These are phyloP conservation scores for Peromyscus polionotus DNA, from an alignment of 2,113 vertebrate genomes.

Conservation along the genomic window DNA sequence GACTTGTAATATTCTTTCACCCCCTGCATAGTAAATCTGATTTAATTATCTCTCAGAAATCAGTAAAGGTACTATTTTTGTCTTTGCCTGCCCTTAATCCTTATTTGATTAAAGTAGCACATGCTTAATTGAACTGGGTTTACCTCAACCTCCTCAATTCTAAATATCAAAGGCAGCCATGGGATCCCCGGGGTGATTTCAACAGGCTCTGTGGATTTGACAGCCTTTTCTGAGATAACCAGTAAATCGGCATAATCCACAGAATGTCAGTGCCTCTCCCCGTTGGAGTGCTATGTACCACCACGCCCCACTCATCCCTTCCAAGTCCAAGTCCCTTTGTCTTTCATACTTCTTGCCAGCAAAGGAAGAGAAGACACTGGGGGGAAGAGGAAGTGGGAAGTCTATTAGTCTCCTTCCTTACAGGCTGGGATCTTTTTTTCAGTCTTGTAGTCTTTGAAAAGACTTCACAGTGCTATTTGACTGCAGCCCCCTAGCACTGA, in stretches of 20 bases:
- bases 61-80: constrained; percentile 72
- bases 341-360: background rate
- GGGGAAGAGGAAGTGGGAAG: background rate
- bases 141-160: constrained; percentile 67
- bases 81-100: constrained; percentile 77
- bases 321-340: background rate
- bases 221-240: constrained; percentile 16
- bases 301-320: background rate
- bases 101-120: constrained; percentile 82
- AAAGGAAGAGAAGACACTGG: constrained; percentile 8
- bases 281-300: background rate
- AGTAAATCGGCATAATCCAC: background rate
- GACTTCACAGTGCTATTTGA: constrained; percentile 64
- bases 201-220: constrained; percentile 9
- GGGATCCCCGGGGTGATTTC: constrained; percentile 4
- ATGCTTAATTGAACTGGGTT: constrained; percentile 72
- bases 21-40: constrained; percentile 65
- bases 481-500: constrained; percentile 29
- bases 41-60: constrained; percentile 79
- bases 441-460: constrained; percentile 64
- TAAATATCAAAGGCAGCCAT: constrained; percentile 60
- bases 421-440: constrained; percentile 55
- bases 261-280: background rate
- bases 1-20: constrained; percentile 51
- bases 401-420: constrained; percentile 35